Evolutionary conservation across 2,113 vertebrate species (phyloP), one percentile per base, ranked within the genome.

Genomic region (Elgaria multicarinata): DNA sequence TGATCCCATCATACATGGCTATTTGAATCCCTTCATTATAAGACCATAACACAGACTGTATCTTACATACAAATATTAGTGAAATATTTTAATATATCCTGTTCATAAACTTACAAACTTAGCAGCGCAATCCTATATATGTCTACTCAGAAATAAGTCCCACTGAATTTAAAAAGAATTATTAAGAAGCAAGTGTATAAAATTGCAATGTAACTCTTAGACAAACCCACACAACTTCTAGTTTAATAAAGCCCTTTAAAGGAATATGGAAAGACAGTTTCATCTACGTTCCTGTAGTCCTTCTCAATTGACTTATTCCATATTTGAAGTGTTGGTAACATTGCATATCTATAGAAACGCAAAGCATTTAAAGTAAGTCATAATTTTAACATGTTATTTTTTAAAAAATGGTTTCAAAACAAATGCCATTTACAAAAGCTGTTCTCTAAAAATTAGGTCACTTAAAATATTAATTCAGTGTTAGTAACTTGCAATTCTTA

Each of bases 401-500:
- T 53, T 20, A 62, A 44, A 86, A 87, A 0, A 26, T 1, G 0
- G n/a, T 72, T 83, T 20, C 44, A 16, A 69, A 85, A 83, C 24
- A 88, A 69, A 85, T 22, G 1, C 64, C 26, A 89, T 75, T 74
- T 66, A 83, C n/a, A 86, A 42, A 33, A 53, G 69, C 33, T 50
- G 85, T 94, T 86, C 18, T 28, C 67, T 62, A 64, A 76, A 1
- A 0, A 31, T 26, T 53, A 78, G 87, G 67, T 91, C 39, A 91
- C 69, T 84, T 46, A 72, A 36, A 74, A 0, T 71, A 44, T 13
- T 1, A 42, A 91, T 87, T 90, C 81, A 87, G 82, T 74, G 55
- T 31, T 82, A 92, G 28, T 74, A 2, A 50, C 36, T 77, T 55
- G 12, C n/a, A 84, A 90, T 92, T 16, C 91, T 94, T 79, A 42